A percentile compares a stretch with the other conserved stretches of the same genome.
Evolutionary conservation across 2,113 vertebrate species (phyloP).

Genomic region (Peromyscus maniculatus): DNA sequence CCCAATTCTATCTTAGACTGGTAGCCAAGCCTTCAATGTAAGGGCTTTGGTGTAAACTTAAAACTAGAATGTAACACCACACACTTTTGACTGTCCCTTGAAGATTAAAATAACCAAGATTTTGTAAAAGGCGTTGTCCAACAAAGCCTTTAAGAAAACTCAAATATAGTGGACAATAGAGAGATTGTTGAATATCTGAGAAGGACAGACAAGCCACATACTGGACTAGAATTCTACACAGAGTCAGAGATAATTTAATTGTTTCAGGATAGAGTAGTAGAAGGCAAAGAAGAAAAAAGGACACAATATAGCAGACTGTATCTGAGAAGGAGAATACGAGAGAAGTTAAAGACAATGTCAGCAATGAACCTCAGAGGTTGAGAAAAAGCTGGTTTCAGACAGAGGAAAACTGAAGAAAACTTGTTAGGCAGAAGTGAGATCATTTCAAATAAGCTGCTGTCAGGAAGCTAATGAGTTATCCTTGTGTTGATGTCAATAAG

Average conservation of each 20-base stretch:
- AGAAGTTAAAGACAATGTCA: slow-evolving; percentile 21
- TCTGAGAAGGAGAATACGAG: not conserved
- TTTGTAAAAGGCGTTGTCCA: not conserved
- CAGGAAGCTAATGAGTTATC: not conserved
- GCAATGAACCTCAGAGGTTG: not conserved
- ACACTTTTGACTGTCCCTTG: not conserved
- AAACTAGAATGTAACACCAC: not conserved
- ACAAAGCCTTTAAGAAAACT: not conserved
- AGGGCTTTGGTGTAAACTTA: not conserved
- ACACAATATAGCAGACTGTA: not conserved
- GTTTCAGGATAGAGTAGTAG: not conserved
- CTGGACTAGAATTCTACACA: not conserved
- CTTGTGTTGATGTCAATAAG: not conserved
- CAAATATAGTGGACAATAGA: not conserved
- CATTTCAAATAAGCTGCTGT: not conserved
- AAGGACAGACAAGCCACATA: not conserved
- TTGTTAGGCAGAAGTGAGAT: not conserved
- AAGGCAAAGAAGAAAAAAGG: not conserved
- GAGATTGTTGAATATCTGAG: not conserved
- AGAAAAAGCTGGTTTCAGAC: not conserved
- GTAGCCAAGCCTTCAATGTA: not conserved
- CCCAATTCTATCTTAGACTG: not conserved
- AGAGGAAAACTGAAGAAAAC: not conserved
- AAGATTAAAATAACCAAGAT: not conserved
- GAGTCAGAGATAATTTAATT: not conserved